These are phyloP conservation scores for Pterocles burchelli DNA, from an alignment of 2,113 vertebrate genomes.

Conservation along the genomic window DNA sequence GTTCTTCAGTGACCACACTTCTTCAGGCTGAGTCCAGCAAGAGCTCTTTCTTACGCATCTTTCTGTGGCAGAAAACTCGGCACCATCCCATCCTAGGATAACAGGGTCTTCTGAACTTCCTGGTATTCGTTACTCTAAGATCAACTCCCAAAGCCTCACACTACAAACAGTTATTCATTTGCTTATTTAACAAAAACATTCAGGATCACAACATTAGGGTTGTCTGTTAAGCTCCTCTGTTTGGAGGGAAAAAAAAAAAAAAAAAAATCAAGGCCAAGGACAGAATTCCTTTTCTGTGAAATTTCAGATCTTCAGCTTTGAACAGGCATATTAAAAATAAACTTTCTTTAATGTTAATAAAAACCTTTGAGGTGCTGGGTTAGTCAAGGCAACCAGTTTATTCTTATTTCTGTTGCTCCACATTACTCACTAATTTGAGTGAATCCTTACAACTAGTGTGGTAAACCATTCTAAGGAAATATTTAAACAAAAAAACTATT, in stretches of 20 bases:
- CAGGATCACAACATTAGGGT: rapidly evolving
- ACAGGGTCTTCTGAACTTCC: background rate
- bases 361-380: background rate
- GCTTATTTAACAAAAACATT: background rate
- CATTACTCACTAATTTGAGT: background rate
- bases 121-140: background rate
- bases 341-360: background rate
- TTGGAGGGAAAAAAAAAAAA: background rate
- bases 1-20: background rate
- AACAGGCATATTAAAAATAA: background rate
- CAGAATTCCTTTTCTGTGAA: background rate
- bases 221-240: background rate
- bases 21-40: background rate
- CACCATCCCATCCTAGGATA: rapidly evolving
- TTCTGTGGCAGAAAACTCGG: background rate
- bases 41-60: background rate
- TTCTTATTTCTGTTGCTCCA: background rate
- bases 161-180: background rate
- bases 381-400: background rate
- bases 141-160: background rate
- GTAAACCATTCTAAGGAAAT: background rate
- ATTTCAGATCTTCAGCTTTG: background rate
- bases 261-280: background rate
- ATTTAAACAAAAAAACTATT: background rate
- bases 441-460: background rate